Base-by-base conservation (phyloP, 1,140 invertebrate genomes). In the Heliconius hewitsoni region DNA sequence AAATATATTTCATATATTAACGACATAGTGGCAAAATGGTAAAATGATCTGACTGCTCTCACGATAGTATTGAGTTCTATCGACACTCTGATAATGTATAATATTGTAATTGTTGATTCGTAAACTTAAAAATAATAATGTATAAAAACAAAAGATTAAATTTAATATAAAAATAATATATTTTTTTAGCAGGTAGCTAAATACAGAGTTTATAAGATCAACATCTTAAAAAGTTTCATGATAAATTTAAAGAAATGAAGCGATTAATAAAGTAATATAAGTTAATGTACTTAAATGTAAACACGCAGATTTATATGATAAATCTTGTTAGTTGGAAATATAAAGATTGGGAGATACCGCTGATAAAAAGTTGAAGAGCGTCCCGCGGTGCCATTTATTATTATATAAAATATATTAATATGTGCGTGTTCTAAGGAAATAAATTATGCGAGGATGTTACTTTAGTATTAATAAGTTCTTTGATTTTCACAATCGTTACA, bases 341-440 rank as follows among this genome's bases (percentile, higher is more conserved):
- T 79, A 77, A 82, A 84, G 82, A 82, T 72, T 77, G 34, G 80
- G 71, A 76, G 82, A 82, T 82, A 52, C n/a, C 71, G 57, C 50
- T 18, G 81, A 80, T 80, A 82, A 84, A 80, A 83, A 82, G 77
- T 77, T 81, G 66, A 71, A 82, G 71, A 60, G 74, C 71, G 74
- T 76, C 76, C 74, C 73, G 42, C 70, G 72, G 73, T 77, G 82
- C 81, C 79, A 85, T 83, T 84, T 84, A n/a, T n/a, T n/a, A n/a
- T n/a, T n/a, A n/a, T n/a, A n/a, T 82, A 60, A 82, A 85, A 71
- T 71, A 70, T 71, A 76, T 76, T 76, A 60, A 23, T 66, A 66
- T 66, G 23, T 66, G 60, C 60, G 60, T 66, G 60, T 30, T 66
- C 16, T 30, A 66, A 30, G 60, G 60, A 66, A 66, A 27, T 66